These are phyloP conservation scores for Erebia palarica DNA, from an alignment of 2,888 invertebrate genomes.

Conservation along the genomic window DNA sequence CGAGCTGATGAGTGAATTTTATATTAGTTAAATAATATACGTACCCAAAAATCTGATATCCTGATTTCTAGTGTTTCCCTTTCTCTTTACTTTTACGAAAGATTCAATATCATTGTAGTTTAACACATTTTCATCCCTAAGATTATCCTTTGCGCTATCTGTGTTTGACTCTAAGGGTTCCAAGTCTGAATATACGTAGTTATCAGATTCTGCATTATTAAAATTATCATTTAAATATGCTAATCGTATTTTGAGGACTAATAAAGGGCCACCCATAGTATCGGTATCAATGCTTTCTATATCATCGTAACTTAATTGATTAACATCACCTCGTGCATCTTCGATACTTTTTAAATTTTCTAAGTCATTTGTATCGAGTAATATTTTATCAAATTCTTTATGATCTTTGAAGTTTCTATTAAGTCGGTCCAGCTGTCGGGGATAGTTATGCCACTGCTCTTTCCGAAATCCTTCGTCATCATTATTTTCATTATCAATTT, in stretches of 20 bases:
- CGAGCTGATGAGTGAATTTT: background rate
- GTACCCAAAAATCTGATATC: constrained; percentile 42
- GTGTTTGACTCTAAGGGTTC: constrained; percentile 35
- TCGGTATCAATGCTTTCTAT: constrained; percentile 49
- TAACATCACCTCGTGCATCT: constrained; percentile 45
- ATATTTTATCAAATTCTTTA: constrained; percentile 32
- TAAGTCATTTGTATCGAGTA: constrained; percentile 31
- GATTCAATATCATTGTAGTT: constrained; percentile 37
- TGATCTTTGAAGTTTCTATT: constrained; percentile 43
- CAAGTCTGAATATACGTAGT: constrained; percentile 43
- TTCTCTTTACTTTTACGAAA: constrained; percentile 60
- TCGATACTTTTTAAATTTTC: constrained; percentile 31
- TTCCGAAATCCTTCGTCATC: constrained; percentile 61
- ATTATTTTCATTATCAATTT: constrained; percentile 38
- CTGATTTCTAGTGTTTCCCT: constrained; percentile 46
- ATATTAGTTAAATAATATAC: constrained; percentile 7
- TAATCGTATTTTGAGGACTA: constrained; percentile 68
- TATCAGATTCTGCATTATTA: constrained; percentile 46
- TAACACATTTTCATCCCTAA: constrained; percentile 45
- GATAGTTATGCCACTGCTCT: constrained; percentile 75
- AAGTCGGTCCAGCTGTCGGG: constrained; percentile 69
- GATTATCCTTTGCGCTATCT: constrained; percentile 43
- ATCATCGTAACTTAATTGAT: constrained; percentile 46
- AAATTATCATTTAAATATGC: constrained; percentile 57
- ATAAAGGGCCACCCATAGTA: constrained; percentile 58